phyloP scores from a whole-genome alignment of 1,140 invertebrate species.

The Apis florea region DNA sequence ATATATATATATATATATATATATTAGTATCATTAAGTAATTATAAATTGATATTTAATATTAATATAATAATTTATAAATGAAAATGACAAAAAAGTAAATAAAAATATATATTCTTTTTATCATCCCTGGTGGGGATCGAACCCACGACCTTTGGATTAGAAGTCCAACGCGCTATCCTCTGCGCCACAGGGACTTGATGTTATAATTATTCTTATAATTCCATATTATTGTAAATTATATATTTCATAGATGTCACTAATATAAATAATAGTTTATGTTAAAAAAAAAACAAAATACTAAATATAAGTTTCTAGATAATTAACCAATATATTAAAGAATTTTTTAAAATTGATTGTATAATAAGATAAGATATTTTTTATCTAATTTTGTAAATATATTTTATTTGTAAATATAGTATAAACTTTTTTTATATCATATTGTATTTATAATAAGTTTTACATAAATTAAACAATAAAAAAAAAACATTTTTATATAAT shows the following conservation, averaged over 20 bases:
- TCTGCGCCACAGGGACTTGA: conserved; percentile 83
- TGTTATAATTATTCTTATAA: neutral
- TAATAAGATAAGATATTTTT: neutral
- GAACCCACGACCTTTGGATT: conserved; percentile 86
- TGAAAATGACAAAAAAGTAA: neutral
- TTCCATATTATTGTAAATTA: neutral
- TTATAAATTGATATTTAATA: neutral
- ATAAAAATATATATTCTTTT: conserved; percentile 2
- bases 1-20: too few relatives aligned
- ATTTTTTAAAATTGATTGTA: neutral
- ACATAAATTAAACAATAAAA: neutral
- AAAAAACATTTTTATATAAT: neutral
- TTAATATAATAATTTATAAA: too few relatives aligned
- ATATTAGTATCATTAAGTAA: neutral
- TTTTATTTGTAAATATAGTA: too few relatives aligned
- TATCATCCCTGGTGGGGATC: conserved; percentile 84
- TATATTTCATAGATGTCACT: conserved; percentile 33
- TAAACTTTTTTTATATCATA: too few relatives aligned
- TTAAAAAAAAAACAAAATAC: neutral
- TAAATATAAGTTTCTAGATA: neutral
- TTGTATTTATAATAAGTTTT: neutral
- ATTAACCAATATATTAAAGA: neutral
- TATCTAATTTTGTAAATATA: neutral
- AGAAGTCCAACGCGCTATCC: conserved; percentile 86
- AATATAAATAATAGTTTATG: neutral